Evolutionary conservation across 2,113 vertebrate species (phyloP).

Genomic region (Suricata suricatta): DNA sequence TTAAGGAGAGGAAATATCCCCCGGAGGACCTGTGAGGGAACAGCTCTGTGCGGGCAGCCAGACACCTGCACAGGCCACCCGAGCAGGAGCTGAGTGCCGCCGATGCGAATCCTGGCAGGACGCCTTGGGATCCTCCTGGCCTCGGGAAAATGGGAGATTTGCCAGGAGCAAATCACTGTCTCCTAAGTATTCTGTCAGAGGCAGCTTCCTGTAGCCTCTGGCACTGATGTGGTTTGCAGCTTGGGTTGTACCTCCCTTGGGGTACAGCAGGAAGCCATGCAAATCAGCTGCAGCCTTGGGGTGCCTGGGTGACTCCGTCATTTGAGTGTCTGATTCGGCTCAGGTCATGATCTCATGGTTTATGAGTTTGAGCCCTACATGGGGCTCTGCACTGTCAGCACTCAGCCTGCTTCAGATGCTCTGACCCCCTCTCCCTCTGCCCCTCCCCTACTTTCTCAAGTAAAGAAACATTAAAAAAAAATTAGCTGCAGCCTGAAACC

Average conservation of each 20-base stretch:
- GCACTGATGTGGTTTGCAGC: not conserved
- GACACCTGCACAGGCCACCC: not conserved
- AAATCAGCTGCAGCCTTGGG: no score
- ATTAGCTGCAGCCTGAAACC: no score
- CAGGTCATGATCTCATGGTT: no score
- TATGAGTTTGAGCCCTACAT: no score
- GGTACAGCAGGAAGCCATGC: not conserved
- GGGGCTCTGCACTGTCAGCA: no score
- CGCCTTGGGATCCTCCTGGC: not conserved
- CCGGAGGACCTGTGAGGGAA: not conserved
- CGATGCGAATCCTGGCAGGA: not conserved
- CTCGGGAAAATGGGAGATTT: not conserved
- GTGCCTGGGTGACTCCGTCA: no score
- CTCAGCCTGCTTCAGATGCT: no score
- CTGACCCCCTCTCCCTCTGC: no score
- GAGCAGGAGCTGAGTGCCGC: not conserved
- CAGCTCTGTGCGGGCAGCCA: not conserved
- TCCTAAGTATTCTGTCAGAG: not conserved
- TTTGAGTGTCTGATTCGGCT: no score
- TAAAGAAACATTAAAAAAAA: no score
- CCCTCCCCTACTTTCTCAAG: no score
- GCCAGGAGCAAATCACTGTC: not conserved
- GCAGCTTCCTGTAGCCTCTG: not conserved
- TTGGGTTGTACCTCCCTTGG: not conserved
- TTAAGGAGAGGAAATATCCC: not conserved